A percentile compares a stretch with the other conserved stretches of the same genome.
Conservation (phyloP, 1,140 invertebrate genomes). For the Leptopilina boulardi region DNA sequence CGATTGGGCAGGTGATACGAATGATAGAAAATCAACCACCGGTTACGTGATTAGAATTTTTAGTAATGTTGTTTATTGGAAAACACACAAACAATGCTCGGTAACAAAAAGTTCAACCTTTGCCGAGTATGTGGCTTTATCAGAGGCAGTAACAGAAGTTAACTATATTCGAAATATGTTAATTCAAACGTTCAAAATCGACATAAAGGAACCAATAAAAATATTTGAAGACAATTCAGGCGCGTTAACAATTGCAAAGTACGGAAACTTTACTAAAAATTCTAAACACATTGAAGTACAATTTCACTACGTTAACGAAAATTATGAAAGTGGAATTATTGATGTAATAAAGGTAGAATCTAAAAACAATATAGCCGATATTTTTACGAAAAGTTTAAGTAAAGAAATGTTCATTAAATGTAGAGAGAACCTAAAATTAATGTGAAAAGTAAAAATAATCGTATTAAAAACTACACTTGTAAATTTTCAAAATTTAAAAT, state of each 20-base stretch:
- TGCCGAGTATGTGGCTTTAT: conserved; percentile 22
- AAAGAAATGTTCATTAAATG: no score
- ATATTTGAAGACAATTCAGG: conserved; percentile 28
- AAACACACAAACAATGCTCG: background rate
- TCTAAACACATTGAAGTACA: conserved; percentile 9
- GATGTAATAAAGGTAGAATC: no score
- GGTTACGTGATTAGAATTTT: conserved; percentile 4
- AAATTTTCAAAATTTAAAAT: no score
- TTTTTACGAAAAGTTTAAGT: no score
- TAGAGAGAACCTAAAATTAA: no score
- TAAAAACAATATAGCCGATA: no score
- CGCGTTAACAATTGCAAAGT: conserved; percentile 3
- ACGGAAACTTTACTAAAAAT: background rate
- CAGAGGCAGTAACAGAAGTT: conserved; percentile 4
- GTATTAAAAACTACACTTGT: no score
- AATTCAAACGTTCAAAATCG: conserved; percentile 35
- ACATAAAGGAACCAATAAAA: conserved; percentile 33
- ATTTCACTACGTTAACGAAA: background rate
- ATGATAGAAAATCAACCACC: conserved; percentile 11
- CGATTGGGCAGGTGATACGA: conserved; percentile 1
- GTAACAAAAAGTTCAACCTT: conserved; percentile 16
- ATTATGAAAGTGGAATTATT: no score
- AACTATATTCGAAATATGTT: conserved; percentile 18
- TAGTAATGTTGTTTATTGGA: background rate
- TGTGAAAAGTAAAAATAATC: no score